A percentile compares a stretch with the other conserved stretches of the same genome.
Conservation (phyloP, 2,113 vertebrate species). For the Benitochromis conjunctus region DNA sequence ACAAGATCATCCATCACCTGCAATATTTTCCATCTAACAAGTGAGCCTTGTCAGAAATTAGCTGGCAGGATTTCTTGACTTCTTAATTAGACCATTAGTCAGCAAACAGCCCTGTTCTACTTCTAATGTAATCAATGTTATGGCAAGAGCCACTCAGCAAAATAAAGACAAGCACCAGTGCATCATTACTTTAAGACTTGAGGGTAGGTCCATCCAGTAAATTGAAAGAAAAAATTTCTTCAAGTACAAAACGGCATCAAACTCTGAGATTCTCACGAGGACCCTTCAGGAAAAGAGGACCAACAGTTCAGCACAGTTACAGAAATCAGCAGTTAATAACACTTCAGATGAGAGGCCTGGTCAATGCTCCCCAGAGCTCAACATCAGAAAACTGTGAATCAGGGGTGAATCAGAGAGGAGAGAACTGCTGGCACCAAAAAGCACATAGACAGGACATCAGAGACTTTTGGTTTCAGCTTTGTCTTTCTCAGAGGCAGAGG, state of each 20-base stretch:
- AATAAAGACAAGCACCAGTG: neutral
- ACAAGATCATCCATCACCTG: neutral
- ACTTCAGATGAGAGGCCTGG: neutral
- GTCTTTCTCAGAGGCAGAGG: neutral
- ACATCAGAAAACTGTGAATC: neutral
- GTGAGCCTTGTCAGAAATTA: neutral
- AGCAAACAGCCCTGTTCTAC: neutral
- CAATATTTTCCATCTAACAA: neutral
- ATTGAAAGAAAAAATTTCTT: neutral
- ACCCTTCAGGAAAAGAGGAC: neutral
- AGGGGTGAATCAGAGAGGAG: neutral
- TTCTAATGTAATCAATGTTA: neutral
- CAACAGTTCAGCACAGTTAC: neutral
- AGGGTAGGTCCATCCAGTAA: neutral
- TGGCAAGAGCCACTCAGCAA: neutral
- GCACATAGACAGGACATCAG: neutral
- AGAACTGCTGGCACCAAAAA: neutral
- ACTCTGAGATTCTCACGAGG: neutral
- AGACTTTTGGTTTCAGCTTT: rapidly evolving
- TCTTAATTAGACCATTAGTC: neutral
- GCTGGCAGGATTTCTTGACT: neutral
- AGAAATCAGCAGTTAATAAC: neutral
- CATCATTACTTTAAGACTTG: neutral
- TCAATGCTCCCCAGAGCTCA: neutral
- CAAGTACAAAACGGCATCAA: neutral